phyloP scores from a whole-genome alignment of 2,888 invertebrate genomes.

The Catocala nupta region DNA sequence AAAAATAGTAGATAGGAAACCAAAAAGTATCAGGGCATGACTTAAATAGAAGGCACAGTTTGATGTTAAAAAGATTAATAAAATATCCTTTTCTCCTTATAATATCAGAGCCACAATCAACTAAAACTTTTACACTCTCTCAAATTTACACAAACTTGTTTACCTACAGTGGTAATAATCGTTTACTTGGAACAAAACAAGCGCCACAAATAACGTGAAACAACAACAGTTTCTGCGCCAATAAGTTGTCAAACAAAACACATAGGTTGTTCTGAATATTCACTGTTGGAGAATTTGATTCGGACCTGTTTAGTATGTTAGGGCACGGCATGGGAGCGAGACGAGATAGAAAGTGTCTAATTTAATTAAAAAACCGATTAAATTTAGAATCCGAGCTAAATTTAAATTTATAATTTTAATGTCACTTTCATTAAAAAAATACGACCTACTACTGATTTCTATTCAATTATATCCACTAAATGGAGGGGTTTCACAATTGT shows the following conservation, averaged over 20 bases:
- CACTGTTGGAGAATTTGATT: slow-evolving; percentile 47
- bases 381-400: no score
- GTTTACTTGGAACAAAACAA: slow-evolving; percentile 48
- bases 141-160: slow-evolving; percentile 47
- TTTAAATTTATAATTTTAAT: no score
- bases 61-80: no score
- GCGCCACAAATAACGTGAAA: slow-evolving; percentile 58
- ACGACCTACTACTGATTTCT: no score
- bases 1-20: no score
- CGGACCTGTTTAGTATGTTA: slow-evolving; percentile 30
- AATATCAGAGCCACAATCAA: not conserved
- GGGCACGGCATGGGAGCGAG: slow-evolving; percentile 45
- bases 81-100: not conserved
- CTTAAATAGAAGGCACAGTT: no score
- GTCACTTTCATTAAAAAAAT: no score
- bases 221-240: slow-evolving; percentile 62
- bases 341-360: not conserved
- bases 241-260: slow-evolving; percentile 76
- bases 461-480: no score
- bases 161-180: slow-evolving; percentile 43
- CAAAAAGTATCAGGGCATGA: no score
- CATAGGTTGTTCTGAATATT: slow-evolving; percentile 70
- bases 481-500: no score
- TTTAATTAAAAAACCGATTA: no score
- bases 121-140: slow-evolving; percentile 26